Percentiles rank a stretch among this genome's conserved stretches.
Conservation (phyloP, 2,797 vertebrate species). For the Margarornis squamiger region DNA sequence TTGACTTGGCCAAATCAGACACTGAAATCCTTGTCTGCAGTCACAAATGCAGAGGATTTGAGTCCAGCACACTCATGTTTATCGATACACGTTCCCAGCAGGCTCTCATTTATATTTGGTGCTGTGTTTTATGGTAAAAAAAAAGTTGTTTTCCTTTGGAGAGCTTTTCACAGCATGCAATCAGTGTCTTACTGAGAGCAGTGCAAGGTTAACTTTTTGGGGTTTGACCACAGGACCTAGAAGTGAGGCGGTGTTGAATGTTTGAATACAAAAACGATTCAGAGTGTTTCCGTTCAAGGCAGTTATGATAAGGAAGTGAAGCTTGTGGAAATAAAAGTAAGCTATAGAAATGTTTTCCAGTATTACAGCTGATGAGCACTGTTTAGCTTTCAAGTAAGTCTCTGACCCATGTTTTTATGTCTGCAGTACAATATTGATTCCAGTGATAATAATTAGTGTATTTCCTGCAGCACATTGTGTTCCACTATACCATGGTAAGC, state of each 20-base stretch:
- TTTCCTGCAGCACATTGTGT: background rate
- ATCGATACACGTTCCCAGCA: constrained; percentile 52
- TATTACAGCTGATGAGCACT: background rate
- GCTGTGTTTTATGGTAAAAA: background rate
- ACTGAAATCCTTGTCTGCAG: constrained; percentile 48
- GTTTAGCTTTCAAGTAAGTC: background rate
- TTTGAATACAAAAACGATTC: background rate
- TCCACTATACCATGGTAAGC: background rate
- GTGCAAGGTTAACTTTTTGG: background rate
- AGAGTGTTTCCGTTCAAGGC: background rate
- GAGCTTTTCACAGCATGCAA: constrained; percentile 52
- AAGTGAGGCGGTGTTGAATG: constrained; percentile 30
- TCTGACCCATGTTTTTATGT: background rate
- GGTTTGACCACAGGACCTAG: background rate
- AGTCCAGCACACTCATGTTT: constrained; percentile 38
- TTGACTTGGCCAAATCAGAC: constrained; percentile 25
- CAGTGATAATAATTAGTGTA: background rate
- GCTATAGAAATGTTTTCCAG: background rate
- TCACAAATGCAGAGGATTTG: background rate
- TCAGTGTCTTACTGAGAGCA: constrained; percentile 35
- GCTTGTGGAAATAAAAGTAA: background rate
- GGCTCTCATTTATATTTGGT: constrained; percentile 42
- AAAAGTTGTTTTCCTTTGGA: constrained; percentile 58
- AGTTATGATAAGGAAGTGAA: background rate
- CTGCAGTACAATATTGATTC: background rate